Evolutionary conservation across 1,140 invertebrate genomes (phyloP), one percentile per base, ranked within the genome.

Genomic region (Habropoda laboriosa): DNA sequence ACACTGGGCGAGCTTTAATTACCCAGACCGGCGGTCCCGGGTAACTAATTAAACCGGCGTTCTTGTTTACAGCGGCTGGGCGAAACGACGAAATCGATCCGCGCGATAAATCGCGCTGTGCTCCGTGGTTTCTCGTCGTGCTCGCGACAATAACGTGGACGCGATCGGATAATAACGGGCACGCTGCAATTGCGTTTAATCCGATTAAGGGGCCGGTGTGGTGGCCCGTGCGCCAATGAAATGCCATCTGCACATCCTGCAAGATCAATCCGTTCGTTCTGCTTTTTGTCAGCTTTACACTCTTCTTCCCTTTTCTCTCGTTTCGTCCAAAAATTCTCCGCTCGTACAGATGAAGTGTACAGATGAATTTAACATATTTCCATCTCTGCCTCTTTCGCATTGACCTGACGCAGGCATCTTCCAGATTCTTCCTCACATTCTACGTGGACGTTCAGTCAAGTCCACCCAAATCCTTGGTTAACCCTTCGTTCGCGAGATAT

Each of bases 1-100:
- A n/a, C 10, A 5, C 32, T 2, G 30, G 16, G 42, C 30, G 30
- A 40, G 74, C 51, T 58, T 77, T 77, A 77, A 77, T 77, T 77
- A 77, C 32, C 42, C 53, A 32, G 40, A 1, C 13, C n/a, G 42
- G 24, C 53, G 53, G 27, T 32, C 16, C 74, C 27, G 3, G 30
- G 24, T 58, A 70, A 77, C 64, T 77, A 77, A 77, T 77, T 77
- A 77, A 77, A 70, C 53, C 10, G 53, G 51, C 40, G 51, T 77
- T 77, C 74, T 70, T 77, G 74, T 77, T 77, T 77, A 77, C 74
- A 70, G 24, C 66, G 16, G 40, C 51, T n/a, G 51, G 27, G 63
- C 51, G 74, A 42, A 57, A 58, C 45, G 45, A n/a, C 53, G 66
- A 49, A 60, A 78, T 78, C 55, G 75, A 78, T 71, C 42, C 66